A percentile compares a stretch with the other conserved stretches of the same genome.
Conservation (phyloP, 35 echinoderm and acorn worm genomes). For the Holothuria glaberrima region DNA sequence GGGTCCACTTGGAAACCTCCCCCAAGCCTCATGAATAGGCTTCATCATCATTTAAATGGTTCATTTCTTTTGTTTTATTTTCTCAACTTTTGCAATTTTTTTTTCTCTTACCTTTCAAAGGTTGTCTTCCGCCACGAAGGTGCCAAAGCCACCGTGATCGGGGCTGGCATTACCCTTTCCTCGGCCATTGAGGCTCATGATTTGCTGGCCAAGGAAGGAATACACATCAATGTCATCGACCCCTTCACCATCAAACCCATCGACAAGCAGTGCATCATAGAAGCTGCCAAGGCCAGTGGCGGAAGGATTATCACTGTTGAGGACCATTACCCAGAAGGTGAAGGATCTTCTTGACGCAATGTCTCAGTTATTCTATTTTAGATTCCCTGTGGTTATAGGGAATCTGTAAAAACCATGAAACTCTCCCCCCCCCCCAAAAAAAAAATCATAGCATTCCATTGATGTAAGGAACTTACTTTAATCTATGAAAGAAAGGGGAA, state of each 20-base stretch:
- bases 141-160: conserved; percentile 81
- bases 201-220: conserved; percentile 69
- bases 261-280: conserved; percentile 68
- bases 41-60: too few species aligned
- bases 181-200: conserved; percentile 78
- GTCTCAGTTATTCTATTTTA: too few species aligned
- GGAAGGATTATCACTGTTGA: conserved; percentile 91
- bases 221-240: conserved; percentile 84
- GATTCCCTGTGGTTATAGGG: too few species aligned
- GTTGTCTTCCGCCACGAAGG: conserved; percentile 65
- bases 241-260: conserved; percentile 98
- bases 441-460: too few species aligned
- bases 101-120: conserved; percentile 22
- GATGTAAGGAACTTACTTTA: too few species aligned
- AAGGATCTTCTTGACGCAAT: neutral
- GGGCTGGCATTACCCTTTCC: conserved; percentile 80
- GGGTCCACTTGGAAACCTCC: too few species aligned
- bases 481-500: too few species aligned
- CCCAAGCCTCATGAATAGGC: too few species aligned
- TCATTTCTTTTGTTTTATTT: too few species aligned
- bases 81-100: too few species aligned
- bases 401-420: too few species aligned
- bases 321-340: conserved; percentile 94
- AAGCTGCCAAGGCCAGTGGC: conserved; percentile 80
- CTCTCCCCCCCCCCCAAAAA: too few species aligned